Evolutionary conservation across 2,797 vertebrate species (phyloP).

Genomic region (Lepidocolaptes lacrymiger): DNA sequence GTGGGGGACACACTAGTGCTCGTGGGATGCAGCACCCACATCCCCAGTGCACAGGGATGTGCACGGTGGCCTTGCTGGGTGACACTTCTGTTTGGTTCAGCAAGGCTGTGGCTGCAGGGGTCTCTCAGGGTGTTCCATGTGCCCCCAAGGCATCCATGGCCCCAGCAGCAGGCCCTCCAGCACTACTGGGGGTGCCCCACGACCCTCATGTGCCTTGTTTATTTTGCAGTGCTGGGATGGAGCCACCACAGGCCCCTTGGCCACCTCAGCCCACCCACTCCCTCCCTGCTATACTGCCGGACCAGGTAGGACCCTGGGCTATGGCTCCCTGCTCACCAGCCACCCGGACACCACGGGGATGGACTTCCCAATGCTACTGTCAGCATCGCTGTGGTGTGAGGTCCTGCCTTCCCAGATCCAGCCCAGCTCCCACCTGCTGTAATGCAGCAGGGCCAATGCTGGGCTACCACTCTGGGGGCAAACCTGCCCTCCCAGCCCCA

Average conservation of each 20-base stretch:
- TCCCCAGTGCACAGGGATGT: background rate
- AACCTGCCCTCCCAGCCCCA: background rate
- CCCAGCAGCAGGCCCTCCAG: rapidly evolving
- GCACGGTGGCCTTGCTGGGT: rapidly evolving
- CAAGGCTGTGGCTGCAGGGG: background rate
- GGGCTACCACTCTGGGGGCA: rapidly evolving
- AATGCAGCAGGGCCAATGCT: background rate
- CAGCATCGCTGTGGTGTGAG: rapidly evolving
- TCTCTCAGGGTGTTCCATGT: background rate
- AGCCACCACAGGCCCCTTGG: background rate
- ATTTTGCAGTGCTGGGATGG: slow-evolving; percentile 46
- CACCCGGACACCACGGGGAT: rapidly evolving
- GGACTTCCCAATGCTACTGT: background rate
- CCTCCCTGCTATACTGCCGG: background rate
- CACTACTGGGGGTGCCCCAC: background rate
- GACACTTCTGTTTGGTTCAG: background rate
- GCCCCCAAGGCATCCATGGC: background rate
- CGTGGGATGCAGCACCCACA: rapidly evolving
- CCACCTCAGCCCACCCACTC: background rate
- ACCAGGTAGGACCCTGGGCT: slow-evolving; percentile 50
- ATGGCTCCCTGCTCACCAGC: background rate
- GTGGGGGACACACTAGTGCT: background rate
- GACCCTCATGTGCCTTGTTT: background rate
- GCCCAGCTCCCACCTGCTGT: background rate
- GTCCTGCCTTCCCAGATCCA: background rate